Percentiles rank a stretch among this genome's conserved stretches.
Evolutionary conservation across 2,888 invertebrate genomes (phyloP).

Genomic region (Axea sp.): DNA sequence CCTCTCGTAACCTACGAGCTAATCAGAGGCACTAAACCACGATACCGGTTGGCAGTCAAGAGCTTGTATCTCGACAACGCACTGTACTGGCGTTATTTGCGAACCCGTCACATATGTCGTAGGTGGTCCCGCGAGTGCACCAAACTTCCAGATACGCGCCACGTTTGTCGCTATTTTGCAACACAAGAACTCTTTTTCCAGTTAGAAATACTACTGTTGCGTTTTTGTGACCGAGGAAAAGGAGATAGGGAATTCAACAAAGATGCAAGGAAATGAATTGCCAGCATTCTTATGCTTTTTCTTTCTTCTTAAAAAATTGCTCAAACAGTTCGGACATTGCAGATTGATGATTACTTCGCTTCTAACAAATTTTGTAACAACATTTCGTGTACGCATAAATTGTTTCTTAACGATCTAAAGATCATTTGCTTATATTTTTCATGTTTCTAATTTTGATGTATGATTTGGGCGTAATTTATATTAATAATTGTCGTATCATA

Average conservation of each 20-base stretch:
- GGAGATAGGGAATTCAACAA: neutral
- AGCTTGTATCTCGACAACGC: constrained; percentile 71
- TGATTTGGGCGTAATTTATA: too few species aligned
- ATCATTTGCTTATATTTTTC: too few species aligned
- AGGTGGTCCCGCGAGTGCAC: constrained; percentile 71
- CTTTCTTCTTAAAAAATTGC: neutral
- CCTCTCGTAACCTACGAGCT: constrained; percentile 69
- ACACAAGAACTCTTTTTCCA: constrained; percentile 3
- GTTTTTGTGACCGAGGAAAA: constrained; percentile 2
- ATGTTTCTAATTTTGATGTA: too few species aligned
- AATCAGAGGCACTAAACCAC: constrained; percentile 78
- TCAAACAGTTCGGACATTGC: too few species aligned
- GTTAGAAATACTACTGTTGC: constrained; percentile 12
- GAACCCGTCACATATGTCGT: constrained; percentile 77
- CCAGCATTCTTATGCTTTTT: neutral
- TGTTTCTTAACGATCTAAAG: too few species aligned
- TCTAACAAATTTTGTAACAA: too few species aligned
- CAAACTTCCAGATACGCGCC: constrained; percentile 40
- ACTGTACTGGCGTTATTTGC: constrained; percentile 72
- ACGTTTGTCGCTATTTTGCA: constrained; percentile 30
- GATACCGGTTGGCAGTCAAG: constrained; percentile 75
- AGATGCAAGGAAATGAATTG: neutral
- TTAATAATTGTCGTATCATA: too few species aligned
- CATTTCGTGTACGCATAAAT: too few species aligned
- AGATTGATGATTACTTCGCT: too few species aligned